phyloP scores from a whole-genome alignment of 92 coral and sea anemone species.

The Parazoanthus atlanticus region DNA sequence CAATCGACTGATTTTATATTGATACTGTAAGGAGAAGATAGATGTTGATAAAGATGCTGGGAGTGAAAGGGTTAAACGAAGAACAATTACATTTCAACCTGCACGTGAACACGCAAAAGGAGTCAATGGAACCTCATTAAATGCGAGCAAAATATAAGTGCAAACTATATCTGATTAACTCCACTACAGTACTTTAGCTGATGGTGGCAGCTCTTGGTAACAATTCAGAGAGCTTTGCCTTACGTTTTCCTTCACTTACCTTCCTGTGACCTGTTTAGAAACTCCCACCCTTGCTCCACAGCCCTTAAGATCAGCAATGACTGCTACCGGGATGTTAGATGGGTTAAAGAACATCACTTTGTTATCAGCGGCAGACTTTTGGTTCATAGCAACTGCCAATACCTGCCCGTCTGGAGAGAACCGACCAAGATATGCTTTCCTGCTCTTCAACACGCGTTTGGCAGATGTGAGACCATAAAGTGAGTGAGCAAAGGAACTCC shows the following conservation, averaged over 20 bases:
- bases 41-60: no score
- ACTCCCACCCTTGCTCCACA: constrained; percentile 75
- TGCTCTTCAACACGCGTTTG: constrained; percentile 74
- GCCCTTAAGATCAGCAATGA: constrained; percentile 84
- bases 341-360: constrained; percentile 85
- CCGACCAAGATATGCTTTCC: constrained; percentile 72
- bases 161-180: not conserved
- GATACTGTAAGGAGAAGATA: no score
- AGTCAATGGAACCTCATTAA: no score
- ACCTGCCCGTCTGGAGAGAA: constrained; percentile 93
- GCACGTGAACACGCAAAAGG: no score
- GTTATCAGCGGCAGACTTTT: constrained; percentile 81
- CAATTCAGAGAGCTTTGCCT: not conserved
- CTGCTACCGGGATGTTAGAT: constrained; percentile 72
- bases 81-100: no score
- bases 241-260: constrained; percentile 56
- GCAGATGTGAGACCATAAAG: constrained; percentile 83
- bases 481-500: constrained; percentile 78
- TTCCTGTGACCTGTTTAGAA: constrained; percentile 61
- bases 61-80: no score
- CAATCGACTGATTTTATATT: no score
- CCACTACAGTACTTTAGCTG: not conserved
- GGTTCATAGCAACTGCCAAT: constrained; percentile 91
- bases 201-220: not conserved
- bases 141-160: no score